These are phyloP conservation scores for Torymus aiolomorphi DNA, from an alignment of 2,888 invertebrate genomes.

Conservation along the genomic window DNA sequence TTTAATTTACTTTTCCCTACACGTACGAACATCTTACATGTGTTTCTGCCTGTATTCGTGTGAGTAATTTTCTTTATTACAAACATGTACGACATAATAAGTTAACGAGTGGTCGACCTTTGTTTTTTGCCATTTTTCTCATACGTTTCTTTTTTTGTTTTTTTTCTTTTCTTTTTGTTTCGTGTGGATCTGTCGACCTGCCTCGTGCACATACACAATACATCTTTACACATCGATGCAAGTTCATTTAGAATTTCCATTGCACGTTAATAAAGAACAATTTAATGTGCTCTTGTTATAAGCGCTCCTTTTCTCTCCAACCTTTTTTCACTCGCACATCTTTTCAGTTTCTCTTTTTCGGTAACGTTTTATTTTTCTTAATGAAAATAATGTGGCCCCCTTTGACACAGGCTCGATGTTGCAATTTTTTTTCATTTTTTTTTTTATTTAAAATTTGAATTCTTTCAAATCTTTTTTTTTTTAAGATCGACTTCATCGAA, in stretches of 20 bases:
- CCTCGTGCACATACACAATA: conserved; percentile 59
- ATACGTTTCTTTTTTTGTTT: conserved; percentile 37
- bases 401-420: conserved; percentile 73
- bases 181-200: conserved; percentile 44
- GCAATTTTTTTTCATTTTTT: conserved; percentile 17
- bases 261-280: conserved; percentile 59
- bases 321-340: conserved; percentile 43
- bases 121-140: conserved; percentile 44
- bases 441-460: neutral
- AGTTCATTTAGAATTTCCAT: conserved; percentile 73
- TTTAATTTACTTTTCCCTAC: conserved; percentile 46
- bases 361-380: conserved; percentile 55
- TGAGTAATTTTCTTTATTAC: conserved; percentile 65
- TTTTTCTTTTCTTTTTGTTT: conserved; percentile 36
- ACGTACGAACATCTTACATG: conserved; percentile 34
- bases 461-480: conserved; percentile 4
- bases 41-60: conserved; percentile 55
- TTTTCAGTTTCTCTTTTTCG: conserved; percentile 9
- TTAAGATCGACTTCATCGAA: neutral
- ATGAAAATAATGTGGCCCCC: conserved; percentile 74
- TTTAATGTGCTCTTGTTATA: conserved; percentile 29
- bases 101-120: conserved; percentile 65
- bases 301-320: conserved; percentile 37
- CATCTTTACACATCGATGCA: conserved; percentile 64
- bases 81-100: conserved; percentile 73